Evolutionary conservation across 2,113 vertebrate species (phyloP), one percentile per base, ranked within the genome.

Genomic region (Oenanthe melanoleuca): DNA sequence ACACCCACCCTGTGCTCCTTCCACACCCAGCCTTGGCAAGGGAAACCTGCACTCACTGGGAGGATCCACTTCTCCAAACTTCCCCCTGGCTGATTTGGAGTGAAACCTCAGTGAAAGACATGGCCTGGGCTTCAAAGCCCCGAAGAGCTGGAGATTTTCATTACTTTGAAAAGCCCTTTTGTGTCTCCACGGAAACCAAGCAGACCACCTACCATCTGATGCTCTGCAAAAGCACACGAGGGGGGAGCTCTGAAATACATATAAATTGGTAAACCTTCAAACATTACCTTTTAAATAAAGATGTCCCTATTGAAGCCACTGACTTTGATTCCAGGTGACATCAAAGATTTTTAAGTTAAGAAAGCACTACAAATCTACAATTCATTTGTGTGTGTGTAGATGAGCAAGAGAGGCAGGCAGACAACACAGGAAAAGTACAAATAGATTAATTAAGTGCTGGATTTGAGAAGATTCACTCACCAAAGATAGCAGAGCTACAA

Each of bases 171-270:
- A 96, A 96, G 72, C 83, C 83, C 72, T 94, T 92, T 92, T 91
- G 84, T 33, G 89, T 96, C 95, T 96, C 97, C 94, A 97, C 80
- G 80, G 97, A 96, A 98, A 97, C 95, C 93, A 94, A 96, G 85
- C 67, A 93, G 95, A 97, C 96, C 95, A 94, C 97, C 97, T 94
- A 95, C 94, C 94, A 96, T 88, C 84, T 63, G 77, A 81, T 83
- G 92, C 94, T 87, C 44, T 87, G 80, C 82, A 79, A 80, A 96
- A 95, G 89, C 86, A 45, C 38, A 17, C 56, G 14, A 80, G 87
- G 91, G 94, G 75, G 80, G 78, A 82, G 59, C 90, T 84, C 69
- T 50, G 92, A 94, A 97, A 94, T 71, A 72, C 88, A 60, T 77
- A 83, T 82, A 96, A 80, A 84, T 94, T 84, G 80, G 88, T 97